These are phyloP conservation scores for Tromatobia lineatoria DNA, from an alignment of 2,888 invertebrate genomes.

Conservation along the genomic window DNA sequence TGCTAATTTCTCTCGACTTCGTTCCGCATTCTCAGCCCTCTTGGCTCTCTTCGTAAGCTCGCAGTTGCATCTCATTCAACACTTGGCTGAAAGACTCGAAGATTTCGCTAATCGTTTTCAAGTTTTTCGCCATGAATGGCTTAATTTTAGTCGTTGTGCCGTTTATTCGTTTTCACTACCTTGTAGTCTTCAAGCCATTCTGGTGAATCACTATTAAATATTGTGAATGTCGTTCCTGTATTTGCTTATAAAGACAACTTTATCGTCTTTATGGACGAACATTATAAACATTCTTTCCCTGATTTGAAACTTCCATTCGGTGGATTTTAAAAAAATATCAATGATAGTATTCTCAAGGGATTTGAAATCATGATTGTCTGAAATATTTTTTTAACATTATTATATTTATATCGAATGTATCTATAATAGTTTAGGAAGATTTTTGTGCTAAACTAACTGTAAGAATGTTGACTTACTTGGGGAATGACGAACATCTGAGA, in stretches of 20 bases:
- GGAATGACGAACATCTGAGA: too few relatives aligned
- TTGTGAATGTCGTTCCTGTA: too few relatives aligned
- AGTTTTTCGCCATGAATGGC: neutral
- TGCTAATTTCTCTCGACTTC: constrained; percentile 33
- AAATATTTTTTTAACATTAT: too few relatives aligned
- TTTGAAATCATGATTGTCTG: too few relatives aligned
- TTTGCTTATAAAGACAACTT: too few relatives aligned
- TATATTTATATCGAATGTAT: too few relatives aligned
- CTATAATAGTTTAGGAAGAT: too few relatives aligned
- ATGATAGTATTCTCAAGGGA: too few relatives aligned
- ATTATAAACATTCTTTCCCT: too few relatives aligned
- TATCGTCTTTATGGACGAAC: too few relatives aligned
- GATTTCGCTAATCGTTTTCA: neutral
- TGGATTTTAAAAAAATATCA: too few relatives aligned
- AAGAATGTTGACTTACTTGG: constrained; percentile 37
- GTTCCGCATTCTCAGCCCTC: neutral
- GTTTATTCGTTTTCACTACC: neutral
- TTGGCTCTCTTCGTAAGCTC: neutral
- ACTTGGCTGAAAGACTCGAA: neutral
- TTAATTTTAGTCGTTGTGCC: neutral
- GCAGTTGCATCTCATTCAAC: neutral
- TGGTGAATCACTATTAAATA: neutral
- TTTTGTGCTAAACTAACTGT: neutral
- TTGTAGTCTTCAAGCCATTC: neutral
- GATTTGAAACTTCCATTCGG: too few relatives aligned